A percentile compares a stretch with the other conserved stretches of the same genome.
Conservation (phyloP, 2,797 vertebrate species). For the Cetoscarus ocellatus region DNA sequence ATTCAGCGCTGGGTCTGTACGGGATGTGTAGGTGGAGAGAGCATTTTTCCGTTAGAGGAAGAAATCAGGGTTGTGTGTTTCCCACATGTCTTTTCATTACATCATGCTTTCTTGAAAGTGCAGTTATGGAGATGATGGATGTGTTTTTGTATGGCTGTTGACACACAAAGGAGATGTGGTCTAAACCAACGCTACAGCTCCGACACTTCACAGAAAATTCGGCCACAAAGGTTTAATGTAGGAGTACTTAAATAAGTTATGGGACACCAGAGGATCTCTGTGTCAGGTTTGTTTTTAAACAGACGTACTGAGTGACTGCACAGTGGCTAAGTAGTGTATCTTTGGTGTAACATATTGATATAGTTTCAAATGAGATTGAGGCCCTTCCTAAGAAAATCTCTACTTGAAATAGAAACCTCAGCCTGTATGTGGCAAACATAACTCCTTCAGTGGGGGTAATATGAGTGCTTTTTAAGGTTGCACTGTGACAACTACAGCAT, state of each 20-base stretch:
- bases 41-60: conserved; percentile 19
- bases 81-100: conserved; percentile 18
- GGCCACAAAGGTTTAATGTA: not conserved
- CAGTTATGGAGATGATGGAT: not conserved
- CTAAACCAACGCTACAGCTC: not conserved
- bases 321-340: too few relatives aligned
- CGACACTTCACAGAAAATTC: not conserved
- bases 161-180: conserved; percentile 6
- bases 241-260: not conserved
- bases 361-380: too few relatives aligned
- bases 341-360: too few relatives aligned
- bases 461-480: too few relatives aligned
- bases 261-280: not conserved
- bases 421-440: too few relatives aligned
- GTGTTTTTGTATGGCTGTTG: not conserved
- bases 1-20: conserved; percentile 25
- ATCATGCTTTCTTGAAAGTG: conserved; percentile 21
- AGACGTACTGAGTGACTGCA: too few relatives aligned
- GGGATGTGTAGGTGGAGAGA: conserved; percentile 56
- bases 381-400: too few relatives aligned
- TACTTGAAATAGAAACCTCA: too few relatives aligned
- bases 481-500: too few relatives aligned
- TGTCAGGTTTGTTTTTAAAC: not conserved
- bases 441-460: too few relatives aligned
- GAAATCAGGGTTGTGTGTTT: conserved; percentile 22